Base-by-base conservation (phyloP, 2,797 vertebrate genomes). In the Hypotaenidia okinawae region DNA sequence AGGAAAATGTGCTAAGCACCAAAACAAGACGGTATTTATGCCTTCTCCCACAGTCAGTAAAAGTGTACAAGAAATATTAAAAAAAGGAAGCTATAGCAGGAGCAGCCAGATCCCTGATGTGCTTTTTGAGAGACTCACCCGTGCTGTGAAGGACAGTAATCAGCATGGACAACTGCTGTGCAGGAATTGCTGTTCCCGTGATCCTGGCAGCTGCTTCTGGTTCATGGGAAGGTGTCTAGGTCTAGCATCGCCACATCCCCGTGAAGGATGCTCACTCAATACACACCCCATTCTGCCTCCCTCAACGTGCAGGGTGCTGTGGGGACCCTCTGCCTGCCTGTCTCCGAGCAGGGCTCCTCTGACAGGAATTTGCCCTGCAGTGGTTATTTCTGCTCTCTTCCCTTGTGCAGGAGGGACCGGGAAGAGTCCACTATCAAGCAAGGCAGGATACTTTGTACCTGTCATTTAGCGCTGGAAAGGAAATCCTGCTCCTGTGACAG, bases 1-100 rank as follows among this genome's bases (percentile, higher is more conserved):
- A 94, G 78, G 41, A 72, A 87, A 78, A 70, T 89, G 67, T 67
- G 72, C 87, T 93, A 68, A 88, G 35, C 33, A 75, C 89, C n/a
- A 35, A 28, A 75, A 87, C 52, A 32, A 52, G 57, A 67, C 0
- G 11, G 54, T 87, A 94, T 86, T 91, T 43, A 82, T 72, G 72
- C 45, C n/a, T 91, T 94, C 32, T 78, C 37, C 45, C 33, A 27
- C 74, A 24, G 23, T 17, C 39, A 39, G 55, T 84, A 37, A 64
- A 90, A 88, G 54, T 79, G 87, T 90, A 91, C 57, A 62, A 93
- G 41, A 81, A 88, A 74, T 84, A 80, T 10, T 47, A n/a, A 18
- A 12, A 49, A 95, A 66, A 69, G 15, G 47, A 95, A 93, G 58
- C n/a, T 35, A 89, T n/a, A 79, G 39, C 54, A 64, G 61, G 35